Evolutionary conservation across 2,113 vertebrate genomes (phyloP).

Genomic region (Puma concolor): DNA sequence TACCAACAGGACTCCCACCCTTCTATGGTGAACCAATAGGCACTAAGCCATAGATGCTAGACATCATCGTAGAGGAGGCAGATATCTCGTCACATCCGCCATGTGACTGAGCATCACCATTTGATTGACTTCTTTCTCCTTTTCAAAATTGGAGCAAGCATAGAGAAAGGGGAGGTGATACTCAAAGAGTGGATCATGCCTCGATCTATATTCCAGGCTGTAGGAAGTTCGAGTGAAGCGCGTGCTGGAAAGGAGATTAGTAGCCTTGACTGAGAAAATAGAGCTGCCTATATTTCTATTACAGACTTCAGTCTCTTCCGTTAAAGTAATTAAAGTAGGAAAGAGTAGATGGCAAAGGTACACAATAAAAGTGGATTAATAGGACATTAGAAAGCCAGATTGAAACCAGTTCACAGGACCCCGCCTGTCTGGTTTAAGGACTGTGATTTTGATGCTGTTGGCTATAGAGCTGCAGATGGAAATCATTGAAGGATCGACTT

Average conservation of each 20-base stretch:
- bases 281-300: not conserved
- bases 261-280: not conserved
- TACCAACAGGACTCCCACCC: accelerated
- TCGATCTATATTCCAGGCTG: not conserved
- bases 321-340: not conserved
- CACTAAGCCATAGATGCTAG: not conserved
- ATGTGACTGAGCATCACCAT: not conserved
- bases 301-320: not conserved
- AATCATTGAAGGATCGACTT: not conserved
- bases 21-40: accelerated
- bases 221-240: not conserved
- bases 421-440: not conserved
- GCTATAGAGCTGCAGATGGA: not conserved
- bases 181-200: not conserved
- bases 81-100: not conserved
- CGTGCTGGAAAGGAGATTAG: not conserved
- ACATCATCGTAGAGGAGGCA: not conserved
- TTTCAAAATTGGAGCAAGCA: not conserved
- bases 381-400: not conserved
- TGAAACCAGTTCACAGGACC: too few relatives aligned
- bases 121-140: not conserved
- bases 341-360: not conserved
- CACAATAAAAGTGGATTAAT: not conserved
- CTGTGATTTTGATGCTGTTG: too few relatives aligned
- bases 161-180: not conserved